phyloP scores from a whole-genome alignment of 2,797 vertebrate species.

The Macrochelys suwanniensis region DNA sequence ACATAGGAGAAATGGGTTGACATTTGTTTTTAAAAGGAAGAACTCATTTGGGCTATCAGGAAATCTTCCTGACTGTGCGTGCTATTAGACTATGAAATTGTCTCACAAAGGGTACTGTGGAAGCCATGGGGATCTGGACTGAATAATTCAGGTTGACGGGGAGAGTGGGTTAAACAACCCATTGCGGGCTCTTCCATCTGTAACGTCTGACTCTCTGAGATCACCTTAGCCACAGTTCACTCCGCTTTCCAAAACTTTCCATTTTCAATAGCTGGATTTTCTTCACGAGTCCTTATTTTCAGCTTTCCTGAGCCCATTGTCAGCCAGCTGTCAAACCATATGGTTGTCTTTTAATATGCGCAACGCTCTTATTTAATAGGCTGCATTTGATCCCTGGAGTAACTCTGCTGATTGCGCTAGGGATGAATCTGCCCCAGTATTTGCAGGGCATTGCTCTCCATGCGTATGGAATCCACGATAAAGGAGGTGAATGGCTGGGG shows the following conservation, averaged over 20 bases:
- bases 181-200: neutral
- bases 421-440: neutral
- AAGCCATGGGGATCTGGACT: neutral
- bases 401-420: neutral
- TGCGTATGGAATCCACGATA: rapidly evolving
- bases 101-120: neutral
- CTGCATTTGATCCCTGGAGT: neutral
- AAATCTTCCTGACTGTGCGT: neutral
- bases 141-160: neutral
- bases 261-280: neutral
- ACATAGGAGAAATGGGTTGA: neutral
- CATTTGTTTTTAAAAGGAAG: neutral
- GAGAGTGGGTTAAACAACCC: neutral
- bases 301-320: conserved; percentile 4
- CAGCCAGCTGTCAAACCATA: neutral
- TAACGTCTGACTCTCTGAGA: neutral
- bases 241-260: neutral
- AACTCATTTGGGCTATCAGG: neutral
- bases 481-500: neutral
- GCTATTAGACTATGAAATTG: neutral
- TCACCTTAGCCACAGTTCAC: neutral
- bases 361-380: neutral
- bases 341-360: neutral
- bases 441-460: neutral
- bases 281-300: neutral